Evolutionary conservation across 2,888 invertebrate species (phyloP), one percentile per base, ranked within the genome.

Genomic region (Zhengitettix transpicula): DNA sequence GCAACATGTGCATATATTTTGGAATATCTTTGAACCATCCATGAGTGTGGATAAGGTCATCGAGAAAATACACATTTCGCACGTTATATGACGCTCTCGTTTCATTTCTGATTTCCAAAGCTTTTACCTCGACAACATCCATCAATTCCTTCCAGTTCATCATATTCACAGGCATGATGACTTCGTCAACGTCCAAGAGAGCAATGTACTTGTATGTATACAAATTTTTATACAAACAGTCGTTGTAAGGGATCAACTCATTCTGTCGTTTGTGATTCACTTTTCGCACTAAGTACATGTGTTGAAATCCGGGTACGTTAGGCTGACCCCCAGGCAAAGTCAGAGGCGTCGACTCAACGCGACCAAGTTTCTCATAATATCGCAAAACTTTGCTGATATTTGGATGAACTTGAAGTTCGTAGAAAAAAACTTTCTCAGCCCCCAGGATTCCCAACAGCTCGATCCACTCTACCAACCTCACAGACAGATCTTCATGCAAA

Each of bases 161-260:
- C 64, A 81, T 80, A 66, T 84, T 81, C 66, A 87, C 76, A 10
- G 95, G 95, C 83, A 96, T 91, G 67, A 96, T 93, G 60, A 94
- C 88, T 74, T 96, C 96, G 74, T 96, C 96, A 65, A 92, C 88
- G 72, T 96, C 96, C 58, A 95, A 77, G 61, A 96, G 77, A n/a
- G 89, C 90, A 59, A 94, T 85, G 75, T 89, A 92, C 64, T 89
- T 83, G 74, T 94, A 95, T 65, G 85, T 80, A 72, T 93, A 89
- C 77, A 95, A 82, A 71, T 95, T 89, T 71, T 90, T 86, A 76
- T 95, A 95, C 59, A 96, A 79, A 70, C 96, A 96, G 73, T 96
- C 96, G 73, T 96, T 96, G 78, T 96, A 96, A 12, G 95, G 94
- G 67, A 96, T 90, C 62, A 96, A 79, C 74, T 96, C 96, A 75